phyloP scores from a whole-genome alignment of 2,113 vertebrate species.

The Callopanchax toddi region DNA sequence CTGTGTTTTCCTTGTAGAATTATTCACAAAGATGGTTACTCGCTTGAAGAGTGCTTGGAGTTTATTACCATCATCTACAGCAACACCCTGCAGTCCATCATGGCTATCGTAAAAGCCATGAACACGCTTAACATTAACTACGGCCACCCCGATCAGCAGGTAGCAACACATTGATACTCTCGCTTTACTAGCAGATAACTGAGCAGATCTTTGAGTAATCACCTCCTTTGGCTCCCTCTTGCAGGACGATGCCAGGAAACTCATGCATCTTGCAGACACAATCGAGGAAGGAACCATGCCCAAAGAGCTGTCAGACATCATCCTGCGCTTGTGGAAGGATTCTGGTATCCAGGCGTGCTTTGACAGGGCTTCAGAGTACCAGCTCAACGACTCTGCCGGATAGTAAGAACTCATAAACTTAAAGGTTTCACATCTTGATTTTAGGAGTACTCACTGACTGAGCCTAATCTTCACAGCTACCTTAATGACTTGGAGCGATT shows the following conservation, averaged over 20 bases:
- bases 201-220: background rate
- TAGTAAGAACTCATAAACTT: conserved; percentile 82
- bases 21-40: conserved; percentile 98
- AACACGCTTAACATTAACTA: conserved; percentile 88
- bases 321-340: conserved; percentile 94
- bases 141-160: conserved; percentile 88
- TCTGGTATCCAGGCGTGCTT: conserved; percentile 92
- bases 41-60: conserved; percentile 92
- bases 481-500: conserved; percentile 91
- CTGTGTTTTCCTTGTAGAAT: conserved; percentile 81
- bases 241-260: conserved; percentile 92
- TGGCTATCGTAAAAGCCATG: conserved; percentile 96
- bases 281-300: conserved; percentile 97
- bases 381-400: conserved; percentile 96
- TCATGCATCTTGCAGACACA: conserved; percentile 95
- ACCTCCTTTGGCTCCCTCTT: background rate
- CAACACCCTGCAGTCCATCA: conserved; percentile 95
- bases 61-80: conserved; percentile 96
- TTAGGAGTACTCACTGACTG: background rate
- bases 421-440: background rate
- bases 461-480: conserved; percentile 79
- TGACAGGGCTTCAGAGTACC: conserved; percentile 95
- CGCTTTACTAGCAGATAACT: background rate
- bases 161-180: conserved; percentile 38
- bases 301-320: conserved; percentile 94